Evolutionary conservation across 2,888 invertebrate species (phyloP).

Genomic region (Agrochola macilenta): DNA sequence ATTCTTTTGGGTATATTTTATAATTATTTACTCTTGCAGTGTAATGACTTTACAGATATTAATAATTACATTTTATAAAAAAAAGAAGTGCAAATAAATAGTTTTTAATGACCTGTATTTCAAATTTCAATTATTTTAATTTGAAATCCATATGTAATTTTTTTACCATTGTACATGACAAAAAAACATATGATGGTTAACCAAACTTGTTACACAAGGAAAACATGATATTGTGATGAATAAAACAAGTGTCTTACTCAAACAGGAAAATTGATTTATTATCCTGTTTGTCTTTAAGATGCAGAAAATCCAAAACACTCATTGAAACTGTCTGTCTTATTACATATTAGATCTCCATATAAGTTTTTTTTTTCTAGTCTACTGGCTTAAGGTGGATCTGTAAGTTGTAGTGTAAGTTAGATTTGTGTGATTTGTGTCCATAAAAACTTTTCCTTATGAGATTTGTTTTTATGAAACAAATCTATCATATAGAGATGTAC

Average conservation of each 20-base stretch:
- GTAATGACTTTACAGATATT: neutral
- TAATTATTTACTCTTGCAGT: neutral
- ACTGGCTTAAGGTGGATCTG: too few species aligned
- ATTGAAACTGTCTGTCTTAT: too few species aligned
- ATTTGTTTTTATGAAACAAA: too few species aligned
- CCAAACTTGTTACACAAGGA: constrained; percentile 19
- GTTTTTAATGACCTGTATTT: constrained; percentile 5
- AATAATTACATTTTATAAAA: neutral
- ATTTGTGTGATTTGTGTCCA: too few species aligned
- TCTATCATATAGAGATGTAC: too few species aligned
- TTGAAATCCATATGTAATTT: neutral
- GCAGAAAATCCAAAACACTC: too few species aligned
- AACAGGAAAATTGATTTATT: constrained; percentile 40
- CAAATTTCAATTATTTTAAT: neutral
- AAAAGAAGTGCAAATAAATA: neutral
- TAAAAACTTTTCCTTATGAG: too few species aligned
- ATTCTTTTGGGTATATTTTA: neutral
- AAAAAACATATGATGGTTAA: too few species aligned
- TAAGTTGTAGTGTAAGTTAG: too few species aligned
- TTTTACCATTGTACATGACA: neutral
- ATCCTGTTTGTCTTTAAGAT: constrained; percentile 26
- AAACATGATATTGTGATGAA: constrained; percentile 15
- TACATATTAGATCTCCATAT: too few species aligned
- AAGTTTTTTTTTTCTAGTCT: too few species aligned
- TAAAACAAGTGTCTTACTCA: constrained; percentile 20